These are phyloP conservation scores for Sebastes itinus DNA, from an alignment of 2,797 vertebrate genomes.

Conservation along the genomic window DNA sequence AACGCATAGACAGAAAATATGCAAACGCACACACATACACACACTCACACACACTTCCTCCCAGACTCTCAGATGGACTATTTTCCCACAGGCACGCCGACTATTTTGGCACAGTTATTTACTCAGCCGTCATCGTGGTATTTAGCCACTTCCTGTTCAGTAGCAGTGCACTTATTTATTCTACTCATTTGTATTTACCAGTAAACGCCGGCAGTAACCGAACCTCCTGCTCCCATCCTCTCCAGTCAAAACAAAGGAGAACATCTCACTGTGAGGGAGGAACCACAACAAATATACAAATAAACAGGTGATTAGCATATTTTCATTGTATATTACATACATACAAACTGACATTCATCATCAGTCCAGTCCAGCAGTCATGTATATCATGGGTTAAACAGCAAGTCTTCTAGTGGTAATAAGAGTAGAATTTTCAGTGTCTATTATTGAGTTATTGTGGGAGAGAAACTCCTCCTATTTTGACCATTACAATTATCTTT, in stretches of 20 bases:
- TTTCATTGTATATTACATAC: background rate
- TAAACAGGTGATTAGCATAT: slow-evolving; percentile 6
- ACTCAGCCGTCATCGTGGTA: slow-evolving; percentile 76
- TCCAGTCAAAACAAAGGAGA: slow-evolving; percentile 92
- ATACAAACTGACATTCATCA: background rate
- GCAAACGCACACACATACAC: slow-evolving; percentile 31
- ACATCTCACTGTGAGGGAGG: slow-evolving; percentile 85
- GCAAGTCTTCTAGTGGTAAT: background rate
- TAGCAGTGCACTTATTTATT: slow-evolving; percentile 58
- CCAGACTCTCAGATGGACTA: slow-evolving; percentile 60
- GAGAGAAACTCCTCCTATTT: background rate
- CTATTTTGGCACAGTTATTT: slow-evolving; percentile 77
- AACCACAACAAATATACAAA: slow-evolving; percentile 25
- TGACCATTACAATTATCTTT: background rate
- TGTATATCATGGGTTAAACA: too few species aligned
- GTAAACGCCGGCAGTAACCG: slow-evolving; percentile 92
- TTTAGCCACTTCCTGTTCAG: slow-evolving; percentile 75
- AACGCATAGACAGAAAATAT: slow-evolving; percentile 12
- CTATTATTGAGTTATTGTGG: background rate
- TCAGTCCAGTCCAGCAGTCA: background rate
- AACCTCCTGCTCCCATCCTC: slow-evolving; percentile 91
- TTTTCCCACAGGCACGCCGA: slow-evolving; percentile 76
- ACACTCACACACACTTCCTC: slow-evolving; percentile 58
- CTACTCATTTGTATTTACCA: slow-evolving; percentile 82
- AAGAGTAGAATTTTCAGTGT: background rate